Base-by-base conservation (phyloP, 1,140 invertebrate genomes). In the Drosophila gunungcola region DNA sequence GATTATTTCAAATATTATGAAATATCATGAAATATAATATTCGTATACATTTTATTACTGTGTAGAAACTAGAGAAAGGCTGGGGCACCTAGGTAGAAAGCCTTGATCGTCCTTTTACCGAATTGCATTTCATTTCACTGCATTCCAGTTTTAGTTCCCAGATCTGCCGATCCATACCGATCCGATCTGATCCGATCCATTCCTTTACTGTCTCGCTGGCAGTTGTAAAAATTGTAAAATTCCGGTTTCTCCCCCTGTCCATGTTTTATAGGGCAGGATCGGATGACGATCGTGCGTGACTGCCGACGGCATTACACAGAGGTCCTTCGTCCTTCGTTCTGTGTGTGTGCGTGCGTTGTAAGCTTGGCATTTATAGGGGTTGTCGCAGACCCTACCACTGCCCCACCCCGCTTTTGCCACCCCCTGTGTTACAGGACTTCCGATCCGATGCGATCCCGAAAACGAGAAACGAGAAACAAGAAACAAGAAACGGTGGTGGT, bases 331-430 rank as follows among this genome's bases (percentile, higher is more conserved):
- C 53, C 46, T 46, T 38, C 27, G 53, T 5, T 5, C 41, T 34
- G 38, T 60, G 48, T 41, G 49, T 53, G 53, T 52, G 49, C 49
- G 57, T 52, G 53, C 49, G 80, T 64, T 86, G 83, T 86, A 86
- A 86, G 83, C 83, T 86, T 62, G 68, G 75, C 82, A 86, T 73
- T 88, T 69, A 79, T 86, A 86, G 83, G 83, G 83, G 83, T 86
- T 86, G 79, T 49, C 79, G 7, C 48, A 45, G 60, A 65, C 32
- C 60, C 32, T 54, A 45, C 54, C 25, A 13, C 55, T 63, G 32
- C 39, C 32, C 61, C 65, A 36, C 39, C 12, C 29, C 38, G 39
- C 36, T 46, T 12, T 48, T 48, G 39, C 46, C 45, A 41, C 27
- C 42, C 61, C 13, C 78, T 38, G 79, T 38, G 79, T 82, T 82